phyloP scores from a whole-genome alignment of 2,888 invertebrate genomes.

The Oscheius sp. region DNA sequence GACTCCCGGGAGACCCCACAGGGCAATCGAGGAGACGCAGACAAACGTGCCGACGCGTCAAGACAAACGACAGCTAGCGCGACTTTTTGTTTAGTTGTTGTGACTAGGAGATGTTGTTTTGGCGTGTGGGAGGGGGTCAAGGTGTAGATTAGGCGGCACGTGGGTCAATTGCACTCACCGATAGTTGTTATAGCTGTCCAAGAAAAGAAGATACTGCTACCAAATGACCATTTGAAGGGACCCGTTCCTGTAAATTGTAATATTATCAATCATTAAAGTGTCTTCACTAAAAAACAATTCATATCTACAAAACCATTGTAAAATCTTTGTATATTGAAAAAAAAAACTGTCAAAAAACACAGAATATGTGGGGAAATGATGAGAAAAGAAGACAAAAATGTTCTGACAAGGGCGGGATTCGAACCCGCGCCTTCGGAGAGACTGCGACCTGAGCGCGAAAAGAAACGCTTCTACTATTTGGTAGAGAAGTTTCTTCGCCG shows the following conservation, averaged over 20 bases:
- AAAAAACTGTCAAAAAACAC: too few species aligned
- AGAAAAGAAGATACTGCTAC: slow-evolving; percentile 72
- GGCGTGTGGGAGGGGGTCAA: background rate
- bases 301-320: too few species aligned
- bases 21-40: slow-evolving; percentile 37
- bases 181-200: slow-evolving; percentile 74
- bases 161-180: slow-evolving; percentile 51
- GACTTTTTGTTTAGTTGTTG: slow-evolving; percentile 16
- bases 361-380: too few species aligned
- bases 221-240: slow-evolving; percentile 72
- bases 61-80: slow-evolving; percentile 33
- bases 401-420: too few species aligned
- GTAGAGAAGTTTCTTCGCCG: too few species aligned
- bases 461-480: too few species aligned
- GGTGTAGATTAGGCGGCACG: background rate
- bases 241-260: slow-evolving; percentile 58
- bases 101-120: background rate
- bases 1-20: slow-evolving; percentile 29
- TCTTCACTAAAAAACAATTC: too few species aligned
- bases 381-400: too few species aligned
- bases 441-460: slow-evolving; percentile 54
- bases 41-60: slow-evolving; percentile 37
- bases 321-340: too few species aligned
- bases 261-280: too few species aligned
- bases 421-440: too few species aligned